A percentile compares a stretch with the other conserved stretches of the same genome.
These are phyloP conservation scores for Alcis repandata DNA, from an alignment of 2,888 invertebrate genomes.

Conservation along the genomic window DNA sequence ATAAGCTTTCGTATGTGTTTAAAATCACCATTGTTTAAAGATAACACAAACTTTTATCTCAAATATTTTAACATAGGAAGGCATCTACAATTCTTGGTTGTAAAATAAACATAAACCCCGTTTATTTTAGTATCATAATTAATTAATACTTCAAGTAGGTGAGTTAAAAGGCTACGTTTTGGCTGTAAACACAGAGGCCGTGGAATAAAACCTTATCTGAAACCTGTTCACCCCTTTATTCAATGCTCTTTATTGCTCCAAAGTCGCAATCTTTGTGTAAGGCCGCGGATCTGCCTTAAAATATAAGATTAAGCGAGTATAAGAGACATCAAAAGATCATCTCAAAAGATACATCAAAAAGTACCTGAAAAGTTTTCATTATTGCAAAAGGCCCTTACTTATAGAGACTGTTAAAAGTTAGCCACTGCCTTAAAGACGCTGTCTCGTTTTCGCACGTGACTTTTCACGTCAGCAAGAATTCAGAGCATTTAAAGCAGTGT, in stretches of 20 bases:
- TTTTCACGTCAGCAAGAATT: no score
- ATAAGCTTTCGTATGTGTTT: no score
- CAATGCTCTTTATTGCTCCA: conserved; percentile 71
- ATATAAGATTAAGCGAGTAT: conserved; percentile 4
- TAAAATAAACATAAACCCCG: conserved; percentile 38
- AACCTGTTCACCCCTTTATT: conserved; percentile 66
- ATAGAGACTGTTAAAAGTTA: no score
- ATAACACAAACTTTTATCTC: background rate
- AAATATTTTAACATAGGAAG: conserved; percentile 5
- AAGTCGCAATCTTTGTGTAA: conserved; percentile 69
- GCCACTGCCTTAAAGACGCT: no score
- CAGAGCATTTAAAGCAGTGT: no score
- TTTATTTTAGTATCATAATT: conserved; percentile 48
- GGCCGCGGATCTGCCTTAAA: conserved; percentile 14
- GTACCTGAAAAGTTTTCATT: background rate
- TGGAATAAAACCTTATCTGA: conserved; percentile 69
- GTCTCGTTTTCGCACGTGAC: no score
- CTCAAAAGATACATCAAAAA: background rate
- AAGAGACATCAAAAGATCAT: no score
- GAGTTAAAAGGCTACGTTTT: conserved; percentile 43
- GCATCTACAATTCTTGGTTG: conserved; percentile 20
- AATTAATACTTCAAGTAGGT: conserved; percentile 44
- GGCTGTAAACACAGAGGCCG: conserved; percentile 53
- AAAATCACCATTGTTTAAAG: no score
- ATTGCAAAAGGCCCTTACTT: background rate